These are phyloP conservation scores for Oligia strigilis DNA, from an alignment of 2,888 invertebrate species.

Conservation along the genomic window DNA sequence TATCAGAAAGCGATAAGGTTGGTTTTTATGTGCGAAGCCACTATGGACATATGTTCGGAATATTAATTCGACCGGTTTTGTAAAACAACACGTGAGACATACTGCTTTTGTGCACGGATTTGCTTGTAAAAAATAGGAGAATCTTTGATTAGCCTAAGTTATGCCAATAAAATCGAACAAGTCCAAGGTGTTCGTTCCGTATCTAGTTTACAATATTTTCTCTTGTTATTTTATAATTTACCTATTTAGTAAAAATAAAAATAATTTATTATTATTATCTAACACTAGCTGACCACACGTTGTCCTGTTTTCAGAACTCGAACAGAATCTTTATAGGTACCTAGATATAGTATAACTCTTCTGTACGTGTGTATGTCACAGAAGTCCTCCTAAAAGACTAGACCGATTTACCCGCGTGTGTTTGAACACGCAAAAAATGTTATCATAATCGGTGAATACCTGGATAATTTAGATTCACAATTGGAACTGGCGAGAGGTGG, in stretches of 20 bases:
- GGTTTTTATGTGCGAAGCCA: background rate
- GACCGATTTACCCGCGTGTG: no score
- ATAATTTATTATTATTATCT: background rate
- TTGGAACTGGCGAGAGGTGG: no score
- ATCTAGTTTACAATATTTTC: background rate
- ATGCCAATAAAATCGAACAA: background rate
- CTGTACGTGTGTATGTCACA: background rate
- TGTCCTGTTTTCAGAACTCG: no score
- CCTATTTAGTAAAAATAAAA: background rate
- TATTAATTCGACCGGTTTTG: constrained; percentile 61
- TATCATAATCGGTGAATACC: background rate
- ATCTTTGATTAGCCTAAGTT: constrained; percentile 28
- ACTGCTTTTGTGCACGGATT: constrained; percentile 42
- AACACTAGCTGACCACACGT: background rate
- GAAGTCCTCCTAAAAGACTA: background rate
- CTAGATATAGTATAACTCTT: background rate
- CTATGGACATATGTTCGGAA: constrained; percentile 44
- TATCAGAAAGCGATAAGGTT: constrained; percentile 5
- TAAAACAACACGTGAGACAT: constrained; percentile 37
- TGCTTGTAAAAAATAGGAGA: constrained; percentile 24
- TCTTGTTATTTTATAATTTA: background rate
- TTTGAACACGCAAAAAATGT: no score
- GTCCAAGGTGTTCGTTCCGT: background rate
- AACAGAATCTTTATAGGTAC: no score
- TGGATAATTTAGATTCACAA: background rate